Evolutionary conservation across 2,113 vertebrate genomes (phyloP).

Genomic region (Lates calcarifer): DNA sequence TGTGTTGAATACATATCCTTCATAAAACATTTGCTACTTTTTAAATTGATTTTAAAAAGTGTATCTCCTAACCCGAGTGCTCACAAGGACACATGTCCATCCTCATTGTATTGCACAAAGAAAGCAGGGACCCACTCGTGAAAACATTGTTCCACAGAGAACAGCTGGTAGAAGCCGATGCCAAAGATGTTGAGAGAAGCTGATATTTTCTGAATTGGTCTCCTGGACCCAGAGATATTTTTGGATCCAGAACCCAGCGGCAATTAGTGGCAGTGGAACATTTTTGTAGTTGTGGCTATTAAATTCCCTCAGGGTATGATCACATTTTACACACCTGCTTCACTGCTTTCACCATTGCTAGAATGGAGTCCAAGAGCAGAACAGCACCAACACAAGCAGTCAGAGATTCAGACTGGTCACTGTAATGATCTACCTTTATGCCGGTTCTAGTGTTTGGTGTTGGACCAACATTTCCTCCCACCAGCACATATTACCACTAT

Average conservation of each 20-base stretch:
- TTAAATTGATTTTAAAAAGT: too few species aligned
- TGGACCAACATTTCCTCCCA: conserved; percentile 14
- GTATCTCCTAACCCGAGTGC: too few species aligned
- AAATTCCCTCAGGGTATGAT: neutral
- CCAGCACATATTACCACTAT: neutral
- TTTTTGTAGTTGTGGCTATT: neutral
- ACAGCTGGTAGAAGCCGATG: too few species aligned
- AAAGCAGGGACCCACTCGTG: too few species aligned
- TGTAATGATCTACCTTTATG: too few species aligned
- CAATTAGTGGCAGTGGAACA: neutral
- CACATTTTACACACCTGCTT: neutral
- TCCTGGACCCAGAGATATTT: neutral
- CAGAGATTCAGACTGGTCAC: neutral
- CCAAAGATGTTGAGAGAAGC: neutral
- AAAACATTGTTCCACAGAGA: too few species aligned
- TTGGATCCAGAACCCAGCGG: neutral
- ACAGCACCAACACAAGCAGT: neutral
- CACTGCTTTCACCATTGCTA: neutral
- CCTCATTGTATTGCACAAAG: too few species aligned
- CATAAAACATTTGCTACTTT: neutral
- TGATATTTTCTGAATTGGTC: neutral
- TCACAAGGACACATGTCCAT: too few species aligned
- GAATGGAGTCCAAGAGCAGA: too few species aligned
- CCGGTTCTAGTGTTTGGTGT: conserved; percentile 1
- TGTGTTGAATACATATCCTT: neutral